These are phyloP conservation scores for Periplaneta americana DNA, from an alignment of 1,140 invertebrate species.

Conservation along the genomic window DNA sequence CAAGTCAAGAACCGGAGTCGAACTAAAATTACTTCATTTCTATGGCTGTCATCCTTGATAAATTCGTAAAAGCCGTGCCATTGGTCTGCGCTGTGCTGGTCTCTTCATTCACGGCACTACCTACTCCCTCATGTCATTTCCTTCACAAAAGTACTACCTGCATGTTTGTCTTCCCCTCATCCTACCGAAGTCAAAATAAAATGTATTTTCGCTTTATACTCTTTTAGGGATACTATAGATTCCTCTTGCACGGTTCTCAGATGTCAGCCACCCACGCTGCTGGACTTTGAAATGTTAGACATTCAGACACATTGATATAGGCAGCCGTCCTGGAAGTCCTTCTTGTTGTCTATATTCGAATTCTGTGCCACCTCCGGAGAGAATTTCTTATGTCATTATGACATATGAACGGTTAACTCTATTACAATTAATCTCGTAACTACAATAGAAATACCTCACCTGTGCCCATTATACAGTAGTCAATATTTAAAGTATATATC, in stretches of 20 bases:
- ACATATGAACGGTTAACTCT: no score
- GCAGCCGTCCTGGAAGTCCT: background rate
- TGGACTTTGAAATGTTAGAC: background rate
- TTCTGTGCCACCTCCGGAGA: no score
- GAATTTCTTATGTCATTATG: no score
- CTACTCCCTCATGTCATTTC: background rate
- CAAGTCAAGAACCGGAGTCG: background rate
- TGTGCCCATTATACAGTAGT: no score
- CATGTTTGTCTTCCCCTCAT: background rate
- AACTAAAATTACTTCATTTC: background rate
- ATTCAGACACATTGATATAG: background rate
- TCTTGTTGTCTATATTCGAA: no score
- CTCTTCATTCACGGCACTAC: background rate
- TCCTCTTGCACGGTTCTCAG: background rate
- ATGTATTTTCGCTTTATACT: background rate
- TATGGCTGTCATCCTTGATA: background rate
- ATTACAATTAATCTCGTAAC: no score
- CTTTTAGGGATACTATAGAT: background rate
- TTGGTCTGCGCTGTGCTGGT: background rate
- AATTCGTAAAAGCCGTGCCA: background rate
- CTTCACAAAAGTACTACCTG: background rate
- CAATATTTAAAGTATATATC: no score
- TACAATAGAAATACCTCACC: no score
- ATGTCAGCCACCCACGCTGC: background rate
- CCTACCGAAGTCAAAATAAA: background rate